Percentiles rank a stretch among this genome's conserved stretches.
phyloP scores from a whole-genome alignment of 1,140 invertebrate genomes.

The Antheraea mylitta region DNA sequence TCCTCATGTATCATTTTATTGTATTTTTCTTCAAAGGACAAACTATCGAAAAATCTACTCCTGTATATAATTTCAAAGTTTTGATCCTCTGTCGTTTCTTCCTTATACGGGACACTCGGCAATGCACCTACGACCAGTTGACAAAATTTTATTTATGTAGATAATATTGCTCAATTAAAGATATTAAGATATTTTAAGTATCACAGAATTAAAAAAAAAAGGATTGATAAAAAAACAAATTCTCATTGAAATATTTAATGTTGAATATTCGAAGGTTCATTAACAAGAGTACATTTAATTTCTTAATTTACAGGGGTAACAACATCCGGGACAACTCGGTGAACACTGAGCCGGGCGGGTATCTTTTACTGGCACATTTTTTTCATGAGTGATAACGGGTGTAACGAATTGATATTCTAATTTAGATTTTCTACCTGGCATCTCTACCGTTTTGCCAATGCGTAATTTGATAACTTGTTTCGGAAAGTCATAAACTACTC shows the following conservation, averaged over 20 bases:
- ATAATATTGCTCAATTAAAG: neutral
- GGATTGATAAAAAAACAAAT: slow-evolving; percentile 9
- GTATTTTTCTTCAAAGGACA: neutral
- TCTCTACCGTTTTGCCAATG: slow-evolving; percentile 59
- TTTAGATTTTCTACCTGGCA: slow-evolving; percentile 61
- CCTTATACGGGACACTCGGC: slow-evolving; percentile 38
- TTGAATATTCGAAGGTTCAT: neutral
- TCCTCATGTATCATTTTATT: neutral
- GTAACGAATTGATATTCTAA: slow-evolving; percentile 70
- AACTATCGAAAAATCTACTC: neutral
- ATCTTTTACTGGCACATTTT: slow-evolving; percentile 51
- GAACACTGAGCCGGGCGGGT: slow-evolving; percentile 59
- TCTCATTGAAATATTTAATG: slow-evolving; percentile 6
- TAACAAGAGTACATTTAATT: slow-evolving; percentile 17
- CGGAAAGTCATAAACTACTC: slow-evolving; percentile 61
- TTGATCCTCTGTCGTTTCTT: slow-evolving; percentile 41
- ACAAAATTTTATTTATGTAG: slow-evolving; percentile 34
- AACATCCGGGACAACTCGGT: slow-evolving; percentile 39
- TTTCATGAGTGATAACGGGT: slow-evolving; percentile 45
- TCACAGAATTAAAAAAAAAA: neutral
- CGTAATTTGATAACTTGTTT: slow-evolving; percentile 68
- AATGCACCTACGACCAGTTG: slow-evolving; percentile 50
- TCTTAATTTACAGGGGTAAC: slow-evolving; percentile 35
- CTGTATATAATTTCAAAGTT: slow-evolving; percentile 23
- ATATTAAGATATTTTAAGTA: neutral